Base-by-base conservation (phyloP, 2,888 invertebrate species). In the Boloria selene region DNA sequence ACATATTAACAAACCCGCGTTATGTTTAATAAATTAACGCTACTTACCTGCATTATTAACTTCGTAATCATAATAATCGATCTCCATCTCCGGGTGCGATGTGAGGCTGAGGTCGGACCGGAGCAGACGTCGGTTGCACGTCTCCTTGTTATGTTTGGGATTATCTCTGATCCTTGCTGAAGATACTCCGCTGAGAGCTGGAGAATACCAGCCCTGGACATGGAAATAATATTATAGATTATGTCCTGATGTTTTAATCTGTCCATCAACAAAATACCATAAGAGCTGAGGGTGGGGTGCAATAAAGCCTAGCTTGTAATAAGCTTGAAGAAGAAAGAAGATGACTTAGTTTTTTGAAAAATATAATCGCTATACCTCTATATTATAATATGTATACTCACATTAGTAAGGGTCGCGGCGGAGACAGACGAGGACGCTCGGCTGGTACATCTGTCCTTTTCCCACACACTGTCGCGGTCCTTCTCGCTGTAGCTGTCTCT, bases 1-100 rank as follows among this genome's bases (percentile, higher is more conserved):
- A 6, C 31, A 31, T 31, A n/a, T n/a, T n/a, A n/a, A n/a, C n/a
- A n/a, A n/a, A n/a, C n/a, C n/a, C 31, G 6, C 6, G 0, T 31
- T 31, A 31, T 31, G 7, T 31, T 38, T 38, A 3, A 38, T 38
- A 10, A 38, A 38, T 38, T 38, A 38, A 10, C 31, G 26, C 26
- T 18, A 31, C 81, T 82, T 79, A 90, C 92, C 92, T 79, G 92
- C 92, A 72, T 97, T 97, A 59, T 95, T 95, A 7, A 97, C 97
- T 88, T 97, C 97, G 77, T 97, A 97, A 80, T 97, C 97, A 79
- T 97, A 97, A 78, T 97, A 97, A 82, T 97, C 97, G 72, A 97
- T 92, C 84, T 97, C 97, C 78, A 97, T 93, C 77, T 97, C 97
- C 58, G 96, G 96, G 54, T 94, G 95, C 4, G 94, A 95, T 13